Evolutionary conservation across 2,797 vertebrate genomes (phyloP).

Genomic region (Artibeus lituratus): DNA sequence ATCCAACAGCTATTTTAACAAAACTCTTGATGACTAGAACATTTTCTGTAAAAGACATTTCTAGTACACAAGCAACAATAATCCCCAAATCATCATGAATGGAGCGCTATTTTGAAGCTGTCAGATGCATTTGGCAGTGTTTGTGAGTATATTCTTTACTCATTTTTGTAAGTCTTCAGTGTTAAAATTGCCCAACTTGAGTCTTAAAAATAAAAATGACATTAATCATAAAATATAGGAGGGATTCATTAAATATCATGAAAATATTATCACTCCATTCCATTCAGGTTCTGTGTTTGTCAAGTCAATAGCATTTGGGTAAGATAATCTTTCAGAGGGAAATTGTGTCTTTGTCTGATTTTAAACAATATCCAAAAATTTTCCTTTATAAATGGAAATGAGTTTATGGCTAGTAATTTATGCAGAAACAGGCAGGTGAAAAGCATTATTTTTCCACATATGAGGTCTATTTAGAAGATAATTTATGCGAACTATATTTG

Average conservation of each 20-base stretch:
- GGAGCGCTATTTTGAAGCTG: conserved; percentile 29
- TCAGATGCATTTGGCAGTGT: conserved; percentile 65
- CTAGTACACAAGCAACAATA: conserved; percentile 62
- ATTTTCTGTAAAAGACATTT: conserved; percentile 71
- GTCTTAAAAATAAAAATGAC: conserved; percentile 66
- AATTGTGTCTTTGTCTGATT: neutral
- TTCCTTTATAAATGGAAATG: neutral
- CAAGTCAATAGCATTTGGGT: conserved; percentile 22
- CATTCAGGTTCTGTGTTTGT: conserved; percentile 33
- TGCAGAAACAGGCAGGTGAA: neutral
- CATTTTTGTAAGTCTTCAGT: conserved; percentile 64
- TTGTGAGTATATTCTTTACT: conserved; percentile 65
- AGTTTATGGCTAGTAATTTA: neutral
- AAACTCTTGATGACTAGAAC: conserved; percentile 71
- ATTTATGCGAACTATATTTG: neutral
- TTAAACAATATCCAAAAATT: neutral
- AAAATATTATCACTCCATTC: conserved; percentile 11
- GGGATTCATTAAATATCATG: conserved; percentile 62
- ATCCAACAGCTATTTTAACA: conserved; percentile 66
- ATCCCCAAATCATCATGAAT: conserved; percentile 46
- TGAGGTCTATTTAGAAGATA: conserved; percentile 18
- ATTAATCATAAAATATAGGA: conserved; percentile 74
- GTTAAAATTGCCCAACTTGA: conserved; percentile 54
- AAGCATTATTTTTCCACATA: conserved; percentile 5
- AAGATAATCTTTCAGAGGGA: conserved; percentile 15